A percentile compares a stretch with the other conserved stretches of the same genome.
Conservation (phyloP, 2,888 invertebrate genomes). For the Caenorhabditis sulstoni region DNA sequence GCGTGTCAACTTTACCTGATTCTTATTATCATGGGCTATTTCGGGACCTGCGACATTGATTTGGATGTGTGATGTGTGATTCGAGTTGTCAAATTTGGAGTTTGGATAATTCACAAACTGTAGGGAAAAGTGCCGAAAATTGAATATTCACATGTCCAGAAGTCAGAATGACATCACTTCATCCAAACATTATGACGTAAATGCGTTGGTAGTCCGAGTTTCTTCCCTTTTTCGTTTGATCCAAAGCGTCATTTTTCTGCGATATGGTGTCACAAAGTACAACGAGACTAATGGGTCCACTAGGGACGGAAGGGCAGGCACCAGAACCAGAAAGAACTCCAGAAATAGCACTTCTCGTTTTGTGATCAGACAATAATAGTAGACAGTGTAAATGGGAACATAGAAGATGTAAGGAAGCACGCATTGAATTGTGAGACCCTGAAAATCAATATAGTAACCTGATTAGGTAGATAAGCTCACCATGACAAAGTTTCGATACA, state of each 20-base stretch:
- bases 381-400: constrained; percentile 26
- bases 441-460: neutral
- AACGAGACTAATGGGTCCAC: constrained; percentile 23
- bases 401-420: constrained; percentile 28
- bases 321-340: constrained; percentile 21
- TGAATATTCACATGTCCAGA: too few species aligned
- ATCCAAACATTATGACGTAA: constrained; percentile 11
- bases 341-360: constrained; percentile 21
- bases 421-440: constrained; percentile 42
- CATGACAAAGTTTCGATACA: constrained; percentile 35
- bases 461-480: neutral
- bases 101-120: too few species aligned
- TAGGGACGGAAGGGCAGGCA: constrained; percentile 23
- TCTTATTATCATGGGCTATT: too few species aligned
- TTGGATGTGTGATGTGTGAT: too few species aligned
- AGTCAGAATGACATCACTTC: neutral
- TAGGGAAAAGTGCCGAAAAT: too few species aligned
- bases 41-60: too few species aligned
- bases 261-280: constrained; percentile 42
- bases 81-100: too few species aligned
- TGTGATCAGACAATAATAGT: constrained; percentile 32
- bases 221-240: constrained; percentile 4
- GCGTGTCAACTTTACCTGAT: too few species aligned
- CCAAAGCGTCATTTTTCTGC: constrained; percentile 25
- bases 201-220: constrained; percentile 20